phyloP scores from a whole-genome alignment of 2,113 vertebrate genomes.

The Irena cyanogastra region DNA sequence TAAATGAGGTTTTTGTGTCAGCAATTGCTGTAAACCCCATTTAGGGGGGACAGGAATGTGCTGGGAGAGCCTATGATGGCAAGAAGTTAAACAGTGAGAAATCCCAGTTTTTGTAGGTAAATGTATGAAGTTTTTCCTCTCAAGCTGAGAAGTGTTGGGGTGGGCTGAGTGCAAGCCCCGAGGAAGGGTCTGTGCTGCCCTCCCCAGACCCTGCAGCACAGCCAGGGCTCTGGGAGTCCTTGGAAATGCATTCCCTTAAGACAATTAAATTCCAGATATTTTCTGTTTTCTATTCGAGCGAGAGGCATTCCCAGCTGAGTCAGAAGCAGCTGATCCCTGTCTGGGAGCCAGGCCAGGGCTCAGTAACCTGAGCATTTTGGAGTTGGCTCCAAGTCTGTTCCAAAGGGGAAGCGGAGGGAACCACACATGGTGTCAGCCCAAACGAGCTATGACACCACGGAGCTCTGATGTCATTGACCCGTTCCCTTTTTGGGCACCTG shows the following conservation, averaged over 20 bases:
- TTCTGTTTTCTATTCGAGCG: background rate
- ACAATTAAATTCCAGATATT: background rate
- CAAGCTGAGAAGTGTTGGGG: background rate
- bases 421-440: background rate
- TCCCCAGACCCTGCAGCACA: background rate
- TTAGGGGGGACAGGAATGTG: background rate
- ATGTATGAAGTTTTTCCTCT: background rate
- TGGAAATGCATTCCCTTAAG: background rate
- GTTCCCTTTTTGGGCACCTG: background rate
- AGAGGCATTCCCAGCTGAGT: background rate
- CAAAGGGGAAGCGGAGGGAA: background rate
- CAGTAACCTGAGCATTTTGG: background rate
- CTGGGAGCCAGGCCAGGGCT: background rate
- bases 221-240: background rate
- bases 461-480: background rate
- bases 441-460: rapidly evolving
- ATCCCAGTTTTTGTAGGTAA: background rate
- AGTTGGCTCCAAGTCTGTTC: background rate
- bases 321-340: background rate
- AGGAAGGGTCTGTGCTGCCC: background rate
- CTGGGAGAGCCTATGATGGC: background rate
- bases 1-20: background rate
- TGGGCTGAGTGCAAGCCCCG: background rate
- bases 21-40: background rate
- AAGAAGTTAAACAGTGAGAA: background rate